Conservation (phyloP, 2,888 invertebrate species). For the Lysandra bellargus region DNA sequence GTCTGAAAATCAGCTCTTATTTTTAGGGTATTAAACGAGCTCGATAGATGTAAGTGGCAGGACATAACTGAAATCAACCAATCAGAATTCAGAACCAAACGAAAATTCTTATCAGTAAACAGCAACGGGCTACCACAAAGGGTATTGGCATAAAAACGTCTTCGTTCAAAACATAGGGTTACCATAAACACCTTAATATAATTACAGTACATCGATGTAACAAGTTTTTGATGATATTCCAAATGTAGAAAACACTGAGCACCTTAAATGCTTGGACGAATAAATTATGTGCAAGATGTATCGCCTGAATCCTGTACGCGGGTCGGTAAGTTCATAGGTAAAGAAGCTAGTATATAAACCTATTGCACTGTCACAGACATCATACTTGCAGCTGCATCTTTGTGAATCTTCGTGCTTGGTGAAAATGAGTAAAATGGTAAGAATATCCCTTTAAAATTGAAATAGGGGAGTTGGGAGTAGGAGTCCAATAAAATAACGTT, state of each 20-base stretch:
- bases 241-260: slow-evolving; percentile 24
- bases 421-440: slow-evolving; percentile 32
- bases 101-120: neutral
- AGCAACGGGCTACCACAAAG: neutral
- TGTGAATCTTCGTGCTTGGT: slow-evolving; percentile 35
- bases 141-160: neutral
- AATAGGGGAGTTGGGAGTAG: neutral
- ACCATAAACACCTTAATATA: neutral
- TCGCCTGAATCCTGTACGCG: slow-evolving; percentile 62
- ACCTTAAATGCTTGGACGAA: slow-evolving; percentile 37
- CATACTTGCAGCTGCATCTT: slow-evolving; percentile 54
- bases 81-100: neutral
- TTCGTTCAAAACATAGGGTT: neutral
- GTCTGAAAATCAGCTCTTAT: no score
- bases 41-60: no score
- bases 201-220: slow-evolving; percentile 1
- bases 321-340: slow-evolving; percentile 79
- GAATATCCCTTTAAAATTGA: neutral
- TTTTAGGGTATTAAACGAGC: no score
- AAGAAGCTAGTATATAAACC: slow-evolving; percentile 74
- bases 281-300: slow-evolving; percentile 48
- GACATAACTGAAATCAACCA: no score
- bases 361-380: slow-evolving; percentile 70
- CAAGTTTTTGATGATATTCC: slow-evolving; percentile 17
- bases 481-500: neutral